Evolutionary conservation across 2,113 vertebrate genomes (phyloP).

Genomic region (Pterocles gutturalis): DNA sequence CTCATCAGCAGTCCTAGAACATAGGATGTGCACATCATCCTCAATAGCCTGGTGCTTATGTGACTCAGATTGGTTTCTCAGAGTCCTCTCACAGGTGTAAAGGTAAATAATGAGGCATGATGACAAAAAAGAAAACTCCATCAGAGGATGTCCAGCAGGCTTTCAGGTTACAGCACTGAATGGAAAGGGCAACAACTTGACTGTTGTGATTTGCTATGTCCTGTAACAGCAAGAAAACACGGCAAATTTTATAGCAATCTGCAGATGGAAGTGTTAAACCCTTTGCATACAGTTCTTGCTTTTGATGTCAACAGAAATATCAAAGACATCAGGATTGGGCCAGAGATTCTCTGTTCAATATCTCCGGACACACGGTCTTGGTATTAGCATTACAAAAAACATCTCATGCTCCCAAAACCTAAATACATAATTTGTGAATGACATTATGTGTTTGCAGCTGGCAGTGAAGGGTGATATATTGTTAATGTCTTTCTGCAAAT

Average conservation of each 20-base stretch:
- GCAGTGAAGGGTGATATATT: conserved; percentile 70
- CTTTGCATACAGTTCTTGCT: background rate
- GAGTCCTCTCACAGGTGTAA: background rate
- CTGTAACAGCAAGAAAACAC: conserved; percentile 11
- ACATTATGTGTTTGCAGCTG: conserved; percentile 72
- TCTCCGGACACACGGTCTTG: conserved; percentile 44
- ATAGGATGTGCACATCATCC: background rate
- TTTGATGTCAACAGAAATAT: conserved; percentile 4
- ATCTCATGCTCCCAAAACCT: conserved; percentile 67
- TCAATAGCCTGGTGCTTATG: background rate
- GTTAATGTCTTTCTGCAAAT: conserved; percentile 73
- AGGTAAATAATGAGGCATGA: conserved; percentile 1
- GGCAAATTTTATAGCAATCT: conserved; percentile 46
- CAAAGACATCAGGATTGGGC: conserved; percentile 23
- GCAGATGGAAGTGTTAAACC: background rate
- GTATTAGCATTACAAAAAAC: conserved; percentile 73
- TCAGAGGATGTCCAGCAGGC: background rate
- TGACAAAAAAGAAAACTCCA: background rate
- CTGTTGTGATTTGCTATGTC: background rate
- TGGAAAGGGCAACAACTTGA: conserved; percentile 46
- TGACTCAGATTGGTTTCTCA: background rate
- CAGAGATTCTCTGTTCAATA: background rate
- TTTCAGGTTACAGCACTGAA: background rate
- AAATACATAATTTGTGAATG: conserved; percentile 79
- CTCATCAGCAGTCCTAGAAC: background rate